Evolutionary conservation across 2,797 vertebrate genomes (phyloP).

Genomic region (Ctenopoma multispine): DNA sequence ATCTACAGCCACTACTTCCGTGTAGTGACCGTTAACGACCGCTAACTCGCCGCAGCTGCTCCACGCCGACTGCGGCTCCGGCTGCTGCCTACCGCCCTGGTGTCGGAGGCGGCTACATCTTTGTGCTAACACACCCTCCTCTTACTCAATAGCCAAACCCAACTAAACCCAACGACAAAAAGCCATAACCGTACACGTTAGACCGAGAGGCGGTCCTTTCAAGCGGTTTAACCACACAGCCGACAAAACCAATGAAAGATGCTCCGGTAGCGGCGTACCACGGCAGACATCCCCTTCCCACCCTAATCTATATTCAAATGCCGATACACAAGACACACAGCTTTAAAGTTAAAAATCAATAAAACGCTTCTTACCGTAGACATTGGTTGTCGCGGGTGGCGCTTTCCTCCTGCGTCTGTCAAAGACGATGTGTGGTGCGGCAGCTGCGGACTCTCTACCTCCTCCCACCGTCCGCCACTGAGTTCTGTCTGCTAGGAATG

Average conservation of each 20-base stretch:
- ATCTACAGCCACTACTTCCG: not conserved
- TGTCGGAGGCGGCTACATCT: conserved; percentile 32
- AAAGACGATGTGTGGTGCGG: conserved; percentile 50
- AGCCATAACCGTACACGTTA: no score
- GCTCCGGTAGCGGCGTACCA: conserved; percentile 45
- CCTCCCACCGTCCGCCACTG: conserved; percentile 73
- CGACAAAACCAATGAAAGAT: conserved; percentile 34
- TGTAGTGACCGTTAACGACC: rapidly evolving
- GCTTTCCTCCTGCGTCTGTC: conserved; percentile 58
- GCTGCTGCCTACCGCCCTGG: conserved; percentile 45
- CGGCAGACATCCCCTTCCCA: not conserved
- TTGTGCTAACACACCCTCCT: not conserved
- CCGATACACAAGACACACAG: rapidly evolving
- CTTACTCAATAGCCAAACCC: not conserved
- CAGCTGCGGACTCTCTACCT: conserved; percentile 71
- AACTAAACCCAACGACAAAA: not conserved
- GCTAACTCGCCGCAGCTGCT: conserved; percentile 36
- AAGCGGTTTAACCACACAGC: conserved; percentile 19
- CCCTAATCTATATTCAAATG: not conserved
- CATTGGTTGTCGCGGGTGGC: conserved; percentile 45
- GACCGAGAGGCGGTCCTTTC: not conserved
- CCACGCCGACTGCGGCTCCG: conserved; percentile 56
- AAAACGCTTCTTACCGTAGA: conserved; percentile 60
- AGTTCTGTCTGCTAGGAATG: conserved; percentile 50
- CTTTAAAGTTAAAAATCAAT: not conserved